Evolutionary conservation across 1,140 invertebrate species (phyloP).

Genomic region (Diorhabda sublineata): DNA sequence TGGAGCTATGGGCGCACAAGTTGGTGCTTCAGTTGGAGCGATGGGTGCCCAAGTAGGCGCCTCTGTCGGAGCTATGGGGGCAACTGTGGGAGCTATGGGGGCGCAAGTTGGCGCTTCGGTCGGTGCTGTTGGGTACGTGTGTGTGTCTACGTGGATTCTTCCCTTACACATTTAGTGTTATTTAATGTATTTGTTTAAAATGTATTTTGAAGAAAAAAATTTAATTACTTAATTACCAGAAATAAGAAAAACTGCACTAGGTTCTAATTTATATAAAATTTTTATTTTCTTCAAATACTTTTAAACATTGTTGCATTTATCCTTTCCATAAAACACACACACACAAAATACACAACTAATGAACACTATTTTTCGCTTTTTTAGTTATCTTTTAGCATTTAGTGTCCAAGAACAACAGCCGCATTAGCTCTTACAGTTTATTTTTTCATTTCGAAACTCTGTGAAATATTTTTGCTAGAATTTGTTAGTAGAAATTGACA

Average conservation of each 20-base stretch:
- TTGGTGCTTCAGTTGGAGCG: constrained; percentile 42
- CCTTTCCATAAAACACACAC: neutral
- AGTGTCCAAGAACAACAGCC: constrained; percentile 3
- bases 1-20: constrained; percentile 38
- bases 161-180: constrained; percentile 1
- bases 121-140: constrained; percentile 44
- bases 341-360: constrained; percentile 7
- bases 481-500: too few relatives aligned
- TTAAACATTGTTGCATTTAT: neutral
- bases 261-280: neutral
- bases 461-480: too few relatives aligned
- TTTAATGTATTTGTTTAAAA: neutral
- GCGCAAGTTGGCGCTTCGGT: constrained; percentile 40
- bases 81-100: constrained; percentile 39
- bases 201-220: neutral
- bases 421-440: neutral
- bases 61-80: constrained; percentile 40
- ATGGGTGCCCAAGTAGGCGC: constrained; percentile 38
- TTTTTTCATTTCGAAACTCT: neutral
- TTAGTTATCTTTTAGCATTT: constrained; percentile 7
- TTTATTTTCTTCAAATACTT: neutral
- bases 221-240: neutral
- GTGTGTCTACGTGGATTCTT: constrained; percentile 27
- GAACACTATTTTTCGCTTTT: constrained; percentile 9
- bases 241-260: neutral